A percentile compares a stretch with the other conserved stretches of the same genome.
These are phyloP conservation scores for Tachysurus fulvidraco DNA, from an alignment of 2,113 vertebrate species.

Conservation along the genomic window DNA sequence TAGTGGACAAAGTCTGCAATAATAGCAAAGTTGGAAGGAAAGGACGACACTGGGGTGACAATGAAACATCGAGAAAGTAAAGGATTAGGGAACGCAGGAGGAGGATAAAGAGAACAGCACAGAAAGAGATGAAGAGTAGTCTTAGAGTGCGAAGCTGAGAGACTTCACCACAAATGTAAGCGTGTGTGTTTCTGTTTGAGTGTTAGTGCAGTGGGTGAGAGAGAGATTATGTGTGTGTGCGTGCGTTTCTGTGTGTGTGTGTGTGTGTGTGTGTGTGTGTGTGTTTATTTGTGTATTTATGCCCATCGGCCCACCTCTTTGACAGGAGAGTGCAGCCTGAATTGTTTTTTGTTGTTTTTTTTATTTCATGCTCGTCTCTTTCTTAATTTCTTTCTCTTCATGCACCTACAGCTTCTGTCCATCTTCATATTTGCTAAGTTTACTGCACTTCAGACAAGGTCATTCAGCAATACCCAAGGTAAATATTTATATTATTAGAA, in stretches of 20 bases:
- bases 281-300: background rate
- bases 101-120: background rate
- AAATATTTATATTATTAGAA: background rate
- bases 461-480: background rate
- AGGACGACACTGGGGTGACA: background rate
- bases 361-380: slow-evolving; percentile 22
- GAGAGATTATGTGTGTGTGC: background rate
- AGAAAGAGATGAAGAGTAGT: slow-evolving; percentile 36
- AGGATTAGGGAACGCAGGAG: slow-evolving; percentile 36
- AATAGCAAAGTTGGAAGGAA: slow-evolving; percentile 19
- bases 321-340: background rate
- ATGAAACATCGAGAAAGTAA: slow-evolving; percentile 52
- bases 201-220: slow-evolving; percentile 11
- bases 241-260: slow-evolving; percentile 42
- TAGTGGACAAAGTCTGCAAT: slow-evolving; percentile 48
- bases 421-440: background rate
- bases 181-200: slow-evolving; percentile 32
- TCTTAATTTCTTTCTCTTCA: background rate
- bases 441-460: background rate
- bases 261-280: slow-evolving; percentile 32
- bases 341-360: background rate
- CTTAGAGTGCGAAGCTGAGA: slow-evolving; percentile 40
- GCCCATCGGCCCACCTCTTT: slow-evolving; percentile 8
- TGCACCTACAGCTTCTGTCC: background rate
- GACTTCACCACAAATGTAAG: slow-evolving; percentile 34